phyloP scores from a whole-genome alignment of 2,888 invertebrate species.

The Thumatha senex region DNA sequence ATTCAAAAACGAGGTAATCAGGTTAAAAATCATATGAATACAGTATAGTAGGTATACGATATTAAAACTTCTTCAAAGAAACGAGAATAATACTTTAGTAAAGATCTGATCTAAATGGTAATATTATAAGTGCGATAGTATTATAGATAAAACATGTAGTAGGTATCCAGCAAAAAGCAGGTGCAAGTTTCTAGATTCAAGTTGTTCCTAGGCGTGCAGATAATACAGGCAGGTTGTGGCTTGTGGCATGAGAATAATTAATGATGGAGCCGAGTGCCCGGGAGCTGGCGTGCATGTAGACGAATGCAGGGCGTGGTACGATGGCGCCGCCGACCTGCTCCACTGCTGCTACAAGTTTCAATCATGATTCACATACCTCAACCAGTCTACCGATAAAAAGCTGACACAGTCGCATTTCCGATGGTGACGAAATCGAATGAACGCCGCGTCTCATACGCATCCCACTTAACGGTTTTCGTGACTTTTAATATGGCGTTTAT shows the following conservation, averaged over 20 bases:
- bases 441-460: slow-evolving; percentile 60
- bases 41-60: slow-evolving; percentile 6
- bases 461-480: slow-evolving; percentile 72
- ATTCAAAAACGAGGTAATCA: slow-evolving; percentile 31
- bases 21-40: slow-evolving; percentile 18
- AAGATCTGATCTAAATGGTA: slow-evolving; percentile 30
- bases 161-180: slow-evolving; percentile 51
- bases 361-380: slow-evolving; percentile 61
- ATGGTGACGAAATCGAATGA: slow-evolving; percentile 64
- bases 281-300: slow-evolving; percentile 53
- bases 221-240: slow-evolving; percentile 58
- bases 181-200: slow-evolving; percentile 49
- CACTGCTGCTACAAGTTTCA: slow-evolving; percentile 51
- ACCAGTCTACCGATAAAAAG: slow-evolving; percentile 58
- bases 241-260: slow-evolving; percentile 65
- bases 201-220: slow-evolving; percentile 46
- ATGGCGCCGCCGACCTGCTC: slow-evolving; percentile 69
- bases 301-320: slow-evolving; percentile 65
- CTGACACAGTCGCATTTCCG: slow-evolving; percentile 61
- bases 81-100: slow-evolving; percentile 15
- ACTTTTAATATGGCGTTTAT: slow-evolving; percentile 71
- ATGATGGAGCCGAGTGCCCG: slow-evolving; percentile 59
- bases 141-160: slow-evolving; percentile 37
- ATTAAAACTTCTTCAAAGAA: slow-evolving; percentile 18
- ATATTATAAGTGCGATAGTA: slow-evolving; percentile 34